Evolutionary conservation across 2,888 invertebrate genomes (phyloP), one percentile per base, ranked within the genome.

Genomic region (Agonopterix alstromeriana): DNA sequence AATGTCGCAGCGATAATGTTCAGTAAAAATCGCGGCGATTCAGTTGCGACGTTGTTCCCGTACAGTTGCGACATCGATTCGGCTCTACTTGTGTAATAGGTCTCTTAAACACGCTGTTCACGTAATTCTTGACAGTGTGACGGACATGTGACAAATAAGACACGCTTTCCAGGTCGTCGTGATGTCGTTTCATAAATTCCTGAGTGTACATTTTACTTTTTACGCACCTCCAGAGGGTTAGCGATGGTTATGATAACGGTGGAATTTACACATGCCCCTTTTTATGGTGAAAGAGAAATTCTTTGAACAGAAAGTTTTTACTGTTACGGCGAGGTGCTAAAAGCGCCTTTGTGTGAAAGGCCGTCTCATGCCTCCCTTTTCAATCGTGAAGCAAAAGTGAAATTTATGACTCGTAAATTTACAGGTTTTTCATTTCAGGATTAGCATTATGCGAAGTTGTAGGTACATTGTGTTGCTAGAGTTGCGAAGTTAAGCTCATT

Each of bases 381-480:
- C 70, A 74, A 77, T 73, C 61, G 71, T 59, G 60, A 64, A 65
- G 63, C 69, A 70, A 70, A 67, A 76, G 70, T 70, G 70, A 67
- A 77, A 73, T 79, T 79, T 75, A 73, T 70, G 73, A 67, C 60
- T 61, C 67, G 68, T 68, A 67, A 70, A 72, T 67, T 67, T 63
- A 65, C 61, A n/a, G 58, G 61, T 56, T 63, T 65, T 48, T 52
- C 51, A 48, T 52, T 52, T 52, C 44, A 10, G 46, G 47, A 49
- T 51, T 51, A 48, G 46, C 48, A 47, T 50, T 50, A 50, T 50
- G 43, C 36, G 43, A 42, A 36, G 45, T 27, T 40, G 38, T 42
- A 42, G 9, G 8, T 42, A 38, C 42, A 40, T 40, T 46, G 36
- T 11, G 45, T n/a, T 8, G 12, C 36, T 48, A 42, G 48, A 12